Evolutionary conservation across 2,888 invertebrate species (phyloP), one percentile per base, ranked within the genome.

Genomic region (Lobophora halterata): DNA sequence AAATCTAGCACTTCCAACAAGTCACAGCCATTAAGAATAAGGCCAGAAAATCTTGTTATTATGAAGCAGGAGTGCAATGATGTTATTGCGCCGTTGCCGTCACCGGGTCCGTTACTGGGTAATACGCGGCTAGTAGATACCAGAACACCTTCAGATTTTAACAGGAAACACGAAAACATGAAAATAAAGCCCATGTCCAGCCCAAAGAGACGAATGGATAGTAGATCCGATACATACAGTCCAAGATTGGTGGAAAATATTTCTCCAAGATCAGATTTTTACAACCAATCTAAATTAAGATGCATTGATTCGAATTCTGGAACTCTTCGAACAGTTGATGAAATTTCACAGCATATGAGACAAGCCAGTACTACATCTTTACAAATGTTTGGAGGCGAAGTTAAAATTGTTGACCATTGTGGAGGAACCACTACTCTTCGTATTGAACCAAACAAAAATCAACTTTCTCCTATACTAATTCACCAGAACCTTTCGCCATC

Each of bases 61-160:
- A 58, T 79, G 38, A 88, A 87, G 64, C 72, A 79, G 23, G 88
- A 88, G 52, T 58, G 69, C 21, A 85, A 49, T 48, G 89, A 90
- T 52, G 73, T 90, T 23, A 86, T 88, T 44, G 87, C 91, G 23
- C 93, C 94, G 0, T 75, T 94, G 26, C 94, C 94, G 23, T 95
- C 95, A 2, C 95, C 95, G 0, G 95, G 95, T 0, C 95, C 95
- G 0, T 81, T 95, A 46, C 83, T 95, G 11, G 95, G 95, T 3
- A 94, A 93, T 62, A 95, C 95, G 1, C 90, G 95, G 29, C 81
- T 96, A 18, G 93, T 96, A 7, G 95, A 95, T 52, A 79, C 90
- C 5, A 78, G 85, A 58, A 52, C 65, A 18, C 64, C 81, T 17
- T 55, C 71, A 19, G 91, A 90, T 39, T 83, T 81, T 36, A 63